Conservation (phyloP, 2,888 invertebrate species). For the Spodoptera picta region DNA sequence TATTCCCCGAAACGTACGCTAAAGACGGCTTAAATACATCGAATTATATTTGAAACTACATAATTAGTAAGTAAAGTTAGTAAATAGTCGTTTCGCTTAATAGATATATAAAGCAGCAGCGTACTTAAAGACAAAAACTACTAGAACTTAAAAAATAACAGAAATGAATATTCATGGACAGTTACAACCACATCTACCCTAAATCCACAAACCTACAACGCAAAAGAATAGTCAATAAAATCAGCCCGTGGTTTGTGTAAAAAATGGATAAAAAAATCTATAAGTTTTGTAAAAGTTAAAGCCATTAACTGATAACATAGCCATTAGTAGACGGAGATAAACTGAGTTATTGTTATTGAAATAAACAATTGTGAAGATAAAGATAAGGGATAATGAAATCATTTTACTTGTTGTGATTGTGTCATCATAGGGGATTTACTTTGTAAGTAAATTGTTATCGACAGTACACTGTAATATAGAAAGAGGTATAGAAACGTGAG, state of each 20-base stretch:
- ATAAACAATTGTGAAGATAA: slow-evolving; percentile 45
- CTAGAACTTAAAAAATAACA: not conserved
- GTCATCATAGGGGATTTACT: slow-evolving; percentile 25
- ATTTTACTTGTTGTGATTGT: slow-evolving; percentile 41
- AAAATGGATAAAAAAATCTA: slow-evolving; percentile 55
- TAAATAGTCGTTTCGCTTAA: no score
- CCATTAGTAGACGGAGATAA: slow-evolving; percentile 69
- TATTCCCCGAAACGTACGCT: no score
- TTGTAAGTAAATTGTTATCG: slow-evolving; percentile 16
- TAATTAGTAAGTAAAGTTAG: no score
- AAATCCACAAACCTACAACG: slow-evolving; percentile 59
- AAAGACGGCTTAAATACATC: no score
- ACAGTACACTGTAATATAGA: not conserved
- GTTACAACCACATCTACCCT: slow-evolving; percentile 30
- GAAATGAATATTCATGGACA: not conserved
- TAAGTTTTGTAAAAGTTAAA: slow-evolving; percentile 57
- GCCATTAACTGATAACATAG: slow-evolving; percentile 72
- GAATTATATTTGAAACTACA: no score
- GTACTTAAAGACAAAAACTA: no score
- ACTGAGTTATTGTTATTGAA: slow-evolving; percentile 58
- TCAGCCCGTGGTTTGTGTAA: slow-evolving; percentile 47
- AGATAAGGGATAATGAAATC: slow-evolving; percentile 49
- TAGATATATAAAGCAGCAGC: no score
- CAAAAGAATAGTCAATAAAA: slow-evolving; percentile 58
- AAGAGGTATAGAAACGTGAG: no score